A percentile compares a stretch with the other conserved stretches of the same genome.
phyloP scores from a whole-genome alignment of 2,888 invertebrate genomes.

The Phlogophora meticulosa region DNA sequence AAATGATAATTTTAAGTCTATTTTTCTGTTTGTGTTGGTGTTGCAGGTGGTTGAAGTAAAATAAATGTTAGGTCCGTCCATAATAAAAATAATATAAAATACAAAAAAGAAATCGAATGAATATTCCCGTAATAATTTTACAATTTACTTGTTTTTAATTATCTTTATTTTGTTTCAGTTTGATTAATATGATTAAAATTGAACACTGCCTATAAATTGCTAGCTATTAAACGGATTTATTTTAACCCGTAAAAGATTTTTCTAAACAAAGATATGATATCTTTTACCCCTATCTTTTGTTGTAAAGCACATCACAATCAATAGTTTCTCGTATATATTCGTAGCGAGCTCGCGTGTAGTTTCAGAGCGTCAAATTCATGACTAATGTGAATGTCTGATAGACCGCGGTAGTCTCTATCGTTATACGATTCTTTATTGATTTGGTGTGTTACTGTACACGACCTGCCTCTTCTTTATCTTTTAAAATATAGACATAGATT shows the following conservation, averaged over 20 bases:
- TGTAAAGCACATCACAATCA: conserved; percentile 31
- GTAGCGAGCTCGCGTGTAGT: conserved; percentile 77
- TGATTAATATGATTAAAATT: too few species aligned
- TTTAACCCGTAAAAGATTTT: too few species aligned
- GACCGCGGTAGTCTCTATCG: conserved; percentile 74
- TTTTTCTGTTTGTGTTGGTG: conserved; percentile 2
- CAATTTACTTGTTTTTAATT: background rate
- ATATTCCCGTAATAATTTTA: background rate
- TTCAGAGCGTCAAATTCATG: conserved; percentile 88
- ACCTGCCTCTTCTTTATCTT: background rate
- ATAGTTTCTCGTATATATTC: conserved; percentile 37
- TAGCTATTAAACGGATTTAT: background rate
- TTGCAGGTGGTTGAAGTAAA: conserved; percentile 21
- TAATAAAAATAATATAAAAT: background rate
- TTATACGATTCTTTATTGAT: conserved; percentile 65
- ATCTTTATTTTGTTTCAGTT: too few species aligned
- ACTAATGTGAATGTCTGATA: conserved; percentile 87
- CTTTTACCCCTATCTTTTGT: background rate
- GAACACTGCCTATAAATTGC: background rate
- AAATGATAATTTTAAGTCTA: conserved; percentile 5
- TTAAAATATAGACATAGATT: background rate
- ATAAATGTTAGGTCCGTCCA: conserved; percentile 2
- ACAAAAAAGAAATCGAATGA: background rate
- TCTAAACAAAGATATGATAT: background rate
- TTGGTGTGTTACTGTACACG: conserved; percentile 25